Base-by-base conservation (phyloP, 2,113 vertebrate species). In the Pygoscelis adeliae region DNA sequence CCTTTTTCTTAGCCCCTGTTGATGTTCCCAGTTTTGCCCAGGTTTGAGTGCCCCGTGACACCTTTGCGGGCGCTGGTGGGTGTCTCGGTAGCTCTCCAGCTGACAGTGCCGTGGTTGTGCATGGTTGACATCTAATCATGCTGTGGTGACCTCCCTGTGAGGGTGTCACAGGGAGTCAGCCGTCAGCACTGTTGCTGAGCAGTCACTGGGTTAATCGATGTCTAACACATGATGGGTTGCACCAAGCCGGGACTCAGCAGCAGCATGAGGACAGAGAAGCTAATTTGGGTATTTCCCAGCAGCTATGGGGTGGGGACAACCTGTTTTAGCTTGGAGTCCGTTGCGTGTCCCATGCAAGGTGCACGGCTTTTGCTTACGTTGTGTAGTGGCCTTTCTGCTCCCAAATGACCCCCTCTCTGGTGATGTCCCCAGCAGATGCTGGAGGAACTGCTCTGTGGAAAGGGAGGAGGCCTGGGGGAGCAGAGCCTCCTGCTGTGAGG, bases 71-170 rank as follows among this genome's bases (percentile, higher is more conserved):
- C 3, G 1, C 32, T 63, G 17, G 4, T 19, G 47, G 30, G 11
- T 59, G n/a, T 69, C 70, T 38, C 2, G 0, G 67, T 61, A 61
- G 53, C 65, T 80, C 44, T 67, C 67, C 63, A 63, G 55, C 61
- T 0, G 0, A 0, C 30, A 13, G 34, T 3, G 17, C 70, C 0
- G 0, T 46, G 66, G 27, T 10, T 26, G 15, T 38, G 36, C 0
- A 0, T 58, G 80, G 50, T 5, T 80, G 80, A 26, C 4, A 0
- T 44, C 55, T 22, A 4, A 11, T 26, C 17, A 4, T n/a, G 20
- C 46, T 0, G 0, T 26, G 52, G 76, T 93, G 36, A 58, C 56
- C 59, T 82, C 55, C 34, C 30, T 5, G 5, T 10, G 5, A 73
- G 59, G 63, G 25, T 1, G 0, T 67, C 72, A 26, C 42, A n/a